Evolutionary conservation across 2,113 vertebrate species (phyloP).

Genomic region (Plotosus lineatus): DNA sequence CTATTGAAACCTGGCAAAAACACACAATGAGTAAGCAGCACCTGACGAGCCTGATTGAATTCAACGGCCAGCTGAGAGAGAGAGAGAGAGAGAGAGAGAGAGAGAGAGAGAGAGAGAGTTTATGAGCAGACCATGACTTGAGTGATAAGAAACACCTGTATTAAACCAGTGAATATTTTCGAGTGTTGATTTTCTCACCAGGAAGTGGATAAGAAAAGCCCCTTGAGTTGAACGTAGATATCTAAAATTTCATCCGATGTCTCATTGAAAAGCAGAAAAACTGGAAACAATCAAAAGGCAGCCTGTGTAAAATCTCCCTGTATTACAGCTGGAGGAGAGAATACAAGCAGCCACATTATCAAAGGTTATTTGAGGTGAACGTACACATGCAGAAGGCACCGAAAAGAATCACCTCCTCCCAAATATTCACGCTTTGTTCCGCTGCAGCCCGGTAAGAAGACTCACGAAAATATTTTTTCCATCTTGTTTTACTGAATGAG

Average conservation of each 20-base stretch:
- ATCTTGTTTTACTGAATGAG: no score
- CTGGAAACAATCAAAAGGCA: not conserved
- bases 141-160: constrained; percentile 36
- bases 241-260: not conserved
- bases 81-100: constrained; percentile 39
- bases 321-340: no score
- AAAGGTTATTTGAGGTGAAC: no score
- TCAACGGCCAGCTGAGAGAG: constrained; percentile 35
- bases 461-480: no score
- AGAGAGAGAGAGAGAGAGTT: constrained; percentile 36
- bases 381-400: no score
- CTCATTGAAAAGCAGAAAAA: not conserved
- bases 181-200: not conserved
- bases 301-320: not conserved
- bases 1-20: constrained; percentile 63
- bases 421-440: no score
- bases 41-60: constrained; percentile 53
- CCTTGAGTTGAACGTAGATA: not conserved
- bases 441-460: no score
- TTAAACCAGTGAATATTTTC: not conserved
- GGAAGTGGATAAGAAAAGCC: not conserved
- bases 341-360: not conserved
- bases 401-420: no score
- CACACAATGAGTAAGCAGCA: constrained; percentile 47
- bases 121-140: not conserved